Percentiles rank a stretch among this genome's conserved stretches.
phyloP scores from a whole-genome alignment of 2,113 vertebrate genomes.

The Pantherophis guttatus region DNA sequence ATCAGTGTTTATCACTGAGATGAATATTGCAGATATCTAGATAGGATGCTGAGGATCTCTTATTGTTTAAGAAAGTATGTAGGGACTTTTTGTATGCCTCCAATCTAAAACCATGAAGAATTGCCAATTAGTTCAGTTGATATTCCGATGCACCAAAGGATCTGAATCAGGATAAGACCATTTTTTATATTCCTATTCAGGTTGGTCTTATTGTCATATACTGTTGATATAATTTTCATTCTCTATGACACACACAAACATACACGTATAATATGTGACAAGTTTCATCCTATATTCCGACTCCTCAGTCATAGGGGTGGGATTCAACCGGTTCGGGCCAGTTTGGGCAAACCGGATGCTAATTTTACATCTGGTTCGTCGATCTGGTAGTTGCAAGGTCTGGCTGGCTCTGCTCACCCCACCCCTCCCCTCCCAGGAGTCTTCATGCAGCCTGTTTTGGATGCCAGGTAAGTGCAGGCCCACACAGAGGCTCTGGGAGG shows the following conservation, averaged over 20 bases:
- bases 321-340: no score
- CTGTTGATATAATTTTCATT: not conserved
- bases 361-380: no score
- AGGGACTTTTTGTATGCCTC: not conserved
- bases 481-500: no score
- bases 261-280: not conserved
- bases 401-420: no score
- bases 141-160: not conserved
- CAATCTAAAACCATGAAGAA: not conserved
- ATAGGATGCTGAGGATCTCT: not conserved
- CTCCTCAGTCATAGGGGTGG: not conserved
- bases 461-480: no score
- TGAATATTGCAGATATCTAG: not conserved
- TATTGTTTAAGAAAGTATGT: not conserved
- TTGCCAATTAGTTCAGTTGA: not conserved
- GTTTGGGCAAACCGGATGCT: no score
- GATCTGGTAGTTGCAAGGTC: no score
- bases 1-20: not conserved
- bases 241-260: not conserved
- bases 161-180: not conserved
- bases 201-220: not conserved
- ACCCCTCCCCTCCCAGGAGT: no score
- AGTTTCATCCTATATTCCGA: not conserved
- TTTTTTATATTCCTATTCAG: not conserved
- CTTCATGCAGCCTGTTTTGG: no score